Evolutionary conservation across 2,888 invertebrate species (phyloP).

Genomic region (Linyphia triangularis): DNA sequence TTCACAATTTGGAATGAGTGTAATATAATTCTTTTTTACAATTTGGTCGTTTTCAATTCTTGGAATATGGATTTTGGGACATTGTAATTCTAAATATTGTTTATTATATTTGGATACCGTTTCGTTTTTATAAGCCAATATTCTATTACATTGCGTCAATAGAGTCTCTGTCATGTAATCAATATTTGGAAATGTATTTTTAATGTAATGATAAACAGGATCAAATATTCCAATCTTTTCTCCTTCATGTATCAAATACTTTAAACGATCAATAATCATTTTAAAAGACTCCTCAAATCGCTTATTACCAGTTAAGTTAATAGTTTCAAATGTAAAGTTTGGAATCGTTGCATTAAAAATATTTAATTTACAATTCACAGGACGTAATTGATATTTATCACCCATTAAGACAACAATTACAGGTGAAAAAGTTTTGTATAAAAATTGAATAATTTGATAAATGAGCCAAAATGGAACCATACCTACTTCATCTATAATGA

Average conservation of each 20-base stretch:
- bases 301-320: constrained; percentile 17
- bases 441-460: constrained; percentile 14
- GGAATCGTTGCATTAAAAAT: constrained; percentile 5
- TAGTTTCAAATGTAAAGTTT: neutral
- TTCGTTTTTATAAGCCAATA: constrained; percentile 31
- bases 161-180: constrained; percentile 9
- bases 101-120: neutral
- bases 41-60: neutral
- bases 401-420: constrained; percentile 17
- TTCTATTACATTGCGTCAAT: neutral
- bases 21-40: neutral
- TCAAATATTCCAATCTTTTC: neutral
- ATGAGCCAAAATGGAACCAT: constrained; percentile 44
- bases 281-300: constrained; percentile 11
- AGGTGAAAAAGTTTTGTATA: neutral
- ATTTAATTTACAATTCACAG: constrained; percentile 22
- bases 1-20: constrained; percentile 7
- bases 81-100: constrained; percentile 6
- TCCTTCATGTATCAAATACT: neutral
- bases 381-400: constrained; percentile 29
- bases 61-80: neutral
- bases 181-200: neutral
- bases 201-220: neutral
- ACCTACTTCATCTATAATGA: constrained; percentile 35
- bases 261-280: neutral